Evolutionary conservation across 2,888 invertebrate genomes (phyloP), one percentile per base, ranked within the genome.

Genomic region (Morpho achilles): DNA sequence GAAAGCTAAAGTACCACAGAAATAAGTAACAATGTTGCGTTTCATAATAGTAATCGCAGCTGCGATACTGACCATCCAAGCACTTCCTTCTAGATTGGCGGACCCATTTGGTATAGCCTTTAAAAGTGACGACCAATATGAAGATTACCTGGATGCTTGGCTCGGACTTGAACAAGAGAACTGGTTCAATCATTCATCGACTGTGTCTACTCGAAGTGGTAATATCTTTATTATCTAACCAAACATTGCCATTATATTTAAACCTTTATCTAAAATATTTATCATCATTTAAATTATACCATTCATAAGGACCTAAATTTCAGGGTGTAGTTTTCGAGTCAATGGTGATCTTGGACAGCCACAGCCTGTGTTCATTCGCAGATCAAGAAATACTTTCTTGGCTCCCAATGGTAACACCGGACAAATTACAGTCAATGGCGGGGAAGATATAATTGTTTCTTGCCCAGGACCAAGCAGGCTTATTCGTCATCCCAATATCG

Each of bases 301-400:
- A 1, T 32, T 32, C 3, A 32, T 32, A 32, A 5, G 32, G 3
- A 32, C 32, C 32, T 2, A 32, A 32, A 32, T 32, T 9, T 3
- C n/a, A 43, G 43, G 43, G 3, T 43, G 43, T n/a, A 43, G 7
- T 7, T 43, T 43, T 43, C 43, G 43, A 43, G 43, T 87, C 2
- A 83, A 87, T 50, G 87, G 91, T 9, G 92, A 92, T 67, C 78
- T 93, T 2, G 85, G 84, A 0, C 88, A 90, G 59, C 93, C 92
- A 0, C 94, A 94, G 71, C 93, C 94, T 0, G 82, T 94, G 5
- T 89, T 92, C 67, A 71, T 94, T 1, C 80, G 75, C 49, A 67
- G 66, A 41, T 59, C 81, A 0, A 76, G 79, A 58, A 77, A 83
- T 1, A 75, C 78, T 55, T 87, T 80, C 62, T 39, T 81, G 7